phyloP scores from a whole-genome alignment of 2,888 invertebrate genomes.

The Exephanes ischioxanthus region DNA sequence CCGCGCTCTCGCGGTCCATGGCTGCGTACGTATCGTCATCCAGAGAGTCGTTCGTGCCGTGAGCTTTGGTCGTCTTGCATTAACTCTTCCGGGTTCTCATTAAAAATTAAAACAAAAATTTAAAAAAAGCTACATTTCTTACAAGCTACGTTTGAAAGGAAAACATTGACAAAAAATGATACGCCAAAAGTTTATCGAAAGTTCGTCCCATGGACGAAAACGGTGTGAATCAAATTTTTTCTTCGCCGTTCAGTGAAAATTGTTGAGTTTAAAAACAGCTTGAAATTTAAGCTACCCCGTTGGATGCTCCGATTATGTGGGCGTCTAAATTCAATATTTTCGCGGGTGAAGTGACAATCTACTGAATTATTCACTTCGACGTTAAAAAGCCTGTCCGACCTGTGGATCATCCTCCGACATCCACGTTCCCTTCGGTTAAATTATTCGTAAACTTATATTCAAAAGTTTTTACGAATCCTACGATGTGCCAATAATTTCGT shows the following conservation, averaged over 20 bases:
- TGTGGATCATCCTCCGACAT: slow-evolving; percentile 1
- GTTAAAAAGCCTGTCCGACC: background rate
- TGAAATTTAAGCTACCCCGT: background rate
- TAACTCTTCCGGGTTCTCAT: background rate
- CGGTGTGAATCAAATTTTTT: background rate
- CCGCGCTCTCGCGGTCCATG: slow-evolving; percentile 44
- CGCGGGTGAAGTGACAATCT: slow-evolving; percentile 21
- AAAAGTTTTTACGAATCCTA: slow-evolving; percentile 3
- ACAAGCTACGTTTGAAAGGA: background rate
- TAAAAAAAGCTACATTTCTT: background rate
- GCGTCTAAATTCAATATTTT: slow-evolving; percentile 36
- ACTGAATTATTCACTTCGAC: slow-evolving; percentile 30
- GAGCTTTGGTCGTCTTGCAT: slow-evolving; percentile 31
- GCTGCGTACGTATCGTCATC: slow-evolving; percentile 34
- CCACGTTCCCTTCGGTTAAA: background rate
- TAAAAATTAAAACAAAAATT: background rate
- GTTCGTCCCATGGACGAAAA: background rate
- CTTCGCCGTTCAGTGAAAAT: slow-evolving; percentile 1
- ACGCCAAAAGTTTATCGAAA: background rate
- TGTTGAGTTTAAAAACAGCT: background rate
- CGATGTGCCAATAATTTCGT: slow-evolving; percentile 5
- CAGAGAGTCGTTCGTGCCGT: slow-evolving; percentile 47
- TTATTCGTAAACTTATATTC: background rate
- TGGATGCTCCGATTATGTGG: slow-evolving; percentile 32
- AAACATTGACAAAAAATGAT: background rate